A percentile compares a stretch with the other conserved stretches of the same genome.
Evolutionary conservation across 1,140 invertebrate genomes (phyloP).

Genomic region (Uloborus diversus): DNA sequence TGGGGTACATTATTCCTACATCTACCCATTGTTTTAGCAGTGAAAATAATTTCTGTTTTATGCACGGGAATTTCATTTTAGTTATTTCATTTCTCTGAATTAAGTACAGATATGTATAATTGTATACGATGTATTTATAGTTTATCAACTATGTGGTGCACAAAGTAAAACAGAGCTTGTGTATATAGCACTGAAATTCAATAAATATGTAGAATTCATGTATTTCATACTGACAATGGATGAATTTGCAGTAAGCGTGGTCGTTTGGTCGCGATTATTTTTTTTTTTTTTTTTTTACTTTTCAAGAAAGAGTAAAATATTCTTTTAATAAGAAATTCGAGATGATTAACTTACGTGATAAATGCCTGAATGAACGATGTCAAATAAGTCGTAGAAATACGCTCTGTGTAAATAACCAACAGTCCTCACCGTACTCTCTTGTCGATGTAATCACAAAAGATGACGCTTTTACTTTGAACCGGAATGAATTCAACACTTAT

Average conservation of each 20-base stretch:
- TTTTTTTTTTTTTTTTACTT: too few species aligned
- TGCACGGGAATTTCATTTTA: neutral
- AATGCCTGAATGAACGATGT: neutral
- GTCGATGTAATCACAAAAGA: too few species aligned
- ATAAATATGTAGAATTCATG: constrained; percentile 17
- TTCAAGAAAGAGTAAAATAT: neutral
- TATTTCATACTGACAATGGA: neutral
- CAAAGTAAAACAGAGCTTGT: constrained; percentile 53
- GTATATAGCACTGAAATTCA: constrained; percentile 35
- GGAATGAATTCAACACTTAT: too few species aligned
- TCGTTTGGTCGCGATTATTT: too few species aligned
- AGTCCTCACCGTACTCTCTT: too few species aligned
- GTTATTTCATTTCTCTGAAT: neutral
- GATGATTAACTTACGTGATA: neutral
- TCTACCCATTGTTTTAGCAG: neutral
- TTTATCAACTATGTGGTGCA: constrained; percentile 40
- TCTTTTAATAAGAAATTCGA: neutral
- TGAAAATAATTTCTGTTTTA: neutral
- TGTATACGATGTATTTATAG: neutral
- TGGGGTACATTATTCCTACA: neutral
- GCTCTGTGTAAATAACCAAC: too few species aligned
- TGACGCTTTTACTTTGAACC: too few species aligned
- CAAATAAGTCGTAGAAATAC: too few species aligned
- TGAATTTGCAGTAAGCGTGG: neutral
- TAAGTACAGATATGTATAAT: neutral